A percentile compares a stretch with the other conserved stretches of the same genome.
These are phyloP conservation scores for Aldabrachelys gigantea DNA, from an alignment of 2,113 vertebrate species.

Conservation along the genomic window DNA sequence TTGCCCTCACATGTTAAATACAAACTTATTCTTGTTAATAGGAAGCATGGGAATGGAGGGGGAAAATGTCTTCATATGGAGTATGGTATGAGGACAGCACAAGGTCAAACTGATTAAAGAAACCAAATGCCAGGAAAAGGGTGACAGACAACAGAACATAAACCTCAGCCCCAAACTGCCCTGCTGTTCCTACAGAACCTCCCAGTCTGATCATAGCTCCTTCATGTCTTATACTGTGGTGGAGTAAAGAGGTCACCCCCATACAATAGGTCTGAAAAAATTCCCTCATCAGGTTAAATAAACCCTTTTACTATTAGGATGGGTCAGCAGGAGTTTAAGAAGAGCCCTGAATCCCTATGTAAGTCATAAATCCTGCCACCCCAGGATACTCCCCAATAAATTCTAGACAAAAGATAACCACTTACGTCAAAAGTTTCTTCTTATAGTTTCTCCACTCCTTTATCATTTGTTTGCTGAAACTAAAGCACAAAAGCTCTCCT, in stretches of 20 bases:
- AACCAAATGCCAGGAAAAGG: not conserved
- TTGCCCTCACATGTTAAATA: not conserved
- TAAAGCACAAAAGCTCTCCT: not conserved
- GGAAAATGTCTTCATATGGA: not conserved
- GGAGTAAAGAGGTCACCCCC: not conserved
- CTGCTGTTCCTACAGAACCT: not conserved
- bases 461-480: not conserved
- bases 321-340: not conserved
- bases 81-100: not conserved
- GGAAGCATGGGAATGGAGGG: not conserved
- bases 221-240: not conserved
- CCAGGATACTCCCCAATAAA: not conserved
- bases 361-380: not conserved
- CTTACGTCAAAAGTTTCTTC: not conserved
- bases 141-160: not conserved
- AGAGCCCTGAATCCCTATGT: not conserved
- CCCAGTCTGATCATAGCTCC: not conserved
- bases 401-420: not conserved
- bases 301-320: not conserved
- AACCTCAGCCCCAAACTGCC: not conserved
- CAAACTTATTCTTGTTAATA: not conserved
- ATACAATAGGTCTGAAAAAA: not conserved
- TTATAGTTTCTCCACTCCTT: not conserved
- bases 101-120: not conserved
- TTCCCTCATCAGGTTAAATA: not conserved